phyloP scores from a whole-genome alignment of 2,797 vertebrate species.

The Anabas testudineus region DNA sequence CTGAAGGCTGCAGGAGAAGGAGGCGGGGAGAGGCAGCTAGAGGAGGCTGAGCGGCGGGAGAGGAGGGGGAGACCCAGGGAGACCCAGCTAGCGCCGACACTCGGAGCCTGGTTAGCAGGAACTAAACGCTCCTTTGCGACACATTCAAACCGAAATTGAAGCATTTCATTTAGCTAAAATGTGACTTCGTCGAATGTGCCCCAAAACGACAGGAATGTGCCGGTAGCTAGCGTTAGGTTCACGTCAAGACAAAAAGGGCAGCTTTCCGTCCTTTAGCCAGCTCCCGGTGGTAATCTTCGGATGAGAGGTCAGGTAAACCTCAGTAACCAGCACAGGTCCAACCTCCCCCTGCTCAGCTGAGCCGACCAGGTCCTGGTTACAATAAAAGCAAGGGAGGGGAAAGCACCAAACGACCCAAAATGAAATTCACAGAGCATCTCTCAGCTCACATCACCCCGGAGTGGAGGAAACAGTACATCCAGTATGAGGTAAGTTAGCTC shows the following conservation, averaged over 20 bases:
- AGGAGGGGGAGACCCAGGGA: background rate
- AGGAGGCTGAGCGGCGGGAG: slow-evolving; percentile 10
- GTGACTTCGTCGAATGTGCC: slow-evolving; percentile 12
- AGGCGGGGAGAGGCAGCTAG: slow-evolving; percentile 45
- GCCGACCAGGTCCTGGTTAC: background rate
- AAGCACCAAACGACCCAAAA: slow-evolving; percentile 61
- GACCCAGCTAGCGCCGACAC: slow-evolving; percentile 24
- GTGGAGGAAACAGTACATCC: slow-evolving; percentile 96
- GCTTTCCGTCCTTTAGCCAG: slow-evolving; percentile 33
- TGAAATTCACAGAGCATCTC: slow-evolving; percentile 97
- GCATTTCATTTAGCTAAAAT: background rate
- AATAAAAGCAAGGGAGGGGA: background rate
- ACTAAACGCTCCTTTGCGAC: background rate
- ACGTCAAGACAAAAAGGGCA: slow-evolving; percentile 48
- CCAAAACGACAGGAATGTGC: background rate
- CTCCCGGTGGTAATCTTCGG: slow-evolving; percentile 39
- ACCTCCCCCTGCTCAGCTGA: slow-evolving; percentile 4
- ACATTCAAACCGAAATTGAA: background rate
- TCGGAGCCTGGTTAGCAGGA: slow-evolving; percentile 27
- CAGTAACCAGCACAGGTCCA: slow-evolving; percentile 6
- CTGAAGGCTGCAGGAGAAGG: slow-evolving; percentile 44
- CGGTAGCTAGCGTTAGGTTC: slow-evolving; percentile 27
- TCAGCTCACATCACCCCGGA: slow-evolving; percentile 96
- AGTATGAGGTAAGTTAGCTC: slow-evolving; percentile 89
- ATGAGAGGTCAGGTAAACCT: slow-evolving; percentile 39